These are phyloP conservation scores for Pyralis farinalis DNA, from an alignment of 2,888 invertebrate species.

Conservation along the genomic window DNA sequence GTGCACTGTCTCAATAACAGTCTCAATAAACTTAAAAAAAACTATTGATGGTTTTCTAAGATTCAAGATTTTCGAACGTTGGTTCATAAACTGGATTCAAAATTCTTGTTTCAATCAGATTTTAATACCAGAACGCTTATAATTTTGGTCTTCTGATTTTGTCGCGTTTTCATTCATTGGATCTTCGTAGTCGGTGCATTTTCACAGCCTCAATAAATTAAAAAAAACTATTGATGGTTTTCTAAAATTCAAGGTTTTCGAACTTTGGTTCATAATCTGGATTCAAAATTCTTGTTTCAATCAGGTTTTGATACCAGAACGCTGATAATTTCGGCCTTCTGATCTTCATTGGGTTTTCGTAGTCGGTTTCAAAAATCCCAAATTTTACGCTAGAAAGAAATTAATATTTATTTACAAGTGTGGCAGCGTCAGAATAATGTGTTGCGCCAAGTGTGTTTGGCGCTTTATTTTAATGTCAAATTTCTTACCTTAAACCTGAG, in stretches of 20 bases:
- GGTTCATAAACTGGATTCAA: constrained; percentile 31
- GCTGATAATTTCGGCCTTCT: constrained; percentile 46
- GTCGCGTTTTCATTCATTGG: too few relatives aligned
- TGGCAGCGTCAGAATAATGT: too few relatives aligned
- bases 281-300: constrained; percentile 38
- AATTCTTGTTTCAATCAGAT: constrained; percentile 34
- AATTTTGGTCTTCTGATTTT: constrained; percentile 36
- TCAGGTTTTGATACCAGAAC: constrained; percentile 44
- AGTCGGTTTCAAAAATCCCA: constrained; percentile 59
- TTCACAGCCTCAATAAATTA: too few relatives aligned
- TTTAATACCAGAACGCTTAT: constrained; percentile 52
- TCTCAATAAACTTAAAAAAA: too few relatives aligned
- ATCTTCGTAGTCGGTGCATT: too few relatives aligned
- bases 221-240: too few relatives aligned
- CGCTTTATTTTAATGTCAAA: not conserved
- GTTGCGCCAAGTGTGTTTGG: too few relatives aligned
- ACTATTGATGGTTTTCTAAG: too few relatives aligned
- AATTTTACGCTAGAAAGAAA: constrained; percentile 48
- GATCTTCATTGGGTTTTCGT: constrained; percentile 34
- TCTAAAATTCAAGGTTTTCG: constrained; percentile 33
- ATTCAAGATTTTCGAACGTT: constrained; percentile 25
- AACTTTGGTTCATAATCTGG: constrained; percentile 21
- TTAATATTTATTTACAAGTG: not conserved
- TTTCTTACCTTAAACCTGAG: constrained; percentile 19
- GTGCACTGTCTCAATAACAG: too few relatives aligned